phyloP scores from a whole-genome alignment of 1,140 invertebrate species.

The Papilio polytes region DNA sequence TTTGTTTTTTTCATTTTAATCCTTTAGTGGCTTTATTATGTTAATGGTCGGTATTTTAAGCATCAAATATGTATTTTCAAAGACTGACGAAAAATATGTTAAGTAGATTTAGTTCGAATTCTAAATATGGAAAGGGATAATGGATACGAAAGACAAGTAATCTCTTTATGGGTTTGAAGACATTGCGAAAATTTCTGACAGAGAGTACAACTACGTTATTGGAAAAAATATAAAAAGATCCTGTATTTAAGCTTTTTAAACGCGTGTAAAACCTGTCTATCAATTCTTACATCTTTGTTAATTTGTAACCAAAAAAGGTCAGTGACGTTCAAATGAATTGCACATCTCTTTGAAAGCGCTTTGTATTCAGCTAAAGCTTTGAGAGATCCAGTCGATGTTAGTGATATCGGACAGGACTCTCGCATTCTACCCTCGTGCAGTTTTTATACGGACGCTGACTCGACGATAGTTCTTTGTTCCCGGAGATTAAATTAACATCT shows the following conservation, averaged over 20 bases:
- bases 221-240: neutral
- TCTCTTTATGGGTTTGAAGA: neutral
- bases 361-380: slow-evolving; percentile 22
- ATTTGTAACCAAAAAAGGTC: neutral
- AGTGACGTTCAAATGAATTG: neutral
- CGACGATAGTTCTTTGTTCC: slow-evolving; percentile 27
- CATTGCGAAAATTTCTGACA: neutral
- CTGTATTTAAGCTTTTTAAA: too few relatives aligned
- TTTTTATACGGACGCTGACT: slow-evolving; percentile 27
- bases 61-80: neutral
- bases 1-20: slow-evolving; percentile 32
- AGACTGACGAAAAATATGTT: slow-evolving; percentile 9
- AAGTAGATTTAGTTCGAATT: neutral
- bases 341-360: slow-evolving; percentile 2
- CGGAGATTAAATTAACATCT: slow-evolving; percentile 38
- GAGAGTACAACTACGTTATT: neutral
- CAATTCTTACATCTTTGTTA: neutral
- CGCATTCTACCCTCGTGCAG: slow-evolving; percentile 25
- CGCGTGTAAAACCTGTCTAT: neutral
- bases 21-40: slow-evolving; percentile 15
- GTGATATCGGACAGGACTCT: slow-evolving; percentile 16
- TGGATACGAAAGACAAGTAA: neutral
- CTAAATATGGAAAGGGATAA: neutral
- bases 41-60: slow-evolving; percentile 19
- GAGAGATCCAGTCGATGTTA: slow-evolving; percentile 6